Evolutionary conservation across 2,113 vertebrate genomes (phyloP), one percentile per base, ranked within the genome.

Genomic region (Pluvianellus socialis): DNA sequence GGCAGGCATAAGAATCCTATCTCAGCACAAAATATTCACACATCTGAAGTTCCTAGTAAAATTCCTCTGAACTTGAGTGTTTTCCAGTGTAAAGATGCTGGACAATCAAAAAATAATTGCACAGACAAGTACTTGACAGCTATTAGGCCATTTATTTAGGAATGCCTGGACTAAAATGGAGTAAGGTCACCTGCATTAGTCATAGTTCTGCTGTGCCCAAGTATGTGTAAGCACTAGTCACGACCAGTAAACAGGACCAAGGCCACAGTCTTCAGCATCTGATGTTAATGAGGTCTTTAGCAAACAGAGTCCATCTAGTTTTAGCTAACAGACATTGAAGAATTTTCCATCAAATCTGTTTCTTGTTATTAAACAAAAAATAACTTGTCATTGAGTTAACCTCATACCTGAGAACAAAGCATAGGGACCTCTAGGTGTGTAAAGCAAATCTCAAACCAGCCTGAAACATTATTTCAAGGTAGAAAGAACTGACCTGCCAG

Each of bases 101-200:
- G 81, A 74, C 47, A 87, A 59, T 6, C 23, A 74, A 45, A 65
- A 81, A 94, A 95, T 47, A 94, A 86, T 38, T 45, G 49, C 92
- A 75, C 49, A 61, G 73, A 91, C 73, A 84, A 92, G 17, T 58
- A 63, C 21, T 87, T 87, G 76, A 75, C 77, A 95, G 49, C 81
- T 94, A 52, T 91, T 50, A 88, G 79, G 85, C 59, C 83, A 76
- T 95, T 96, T 93, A 95, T 94, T 96, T 55, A 95, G 53, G 32
- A 95, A 73, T 30, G 26, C 77, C 80, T 81, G 63, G 58, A 76
- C 58, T 92, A 86, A 91, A 95, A 65, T 16, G 65, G 80, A 82
- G 21, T 42, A 72, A 71, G 81, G 62, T 83, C 79, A 96, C 58
- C 50, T 85, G 65, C 86, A 50, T 94, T 20, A 75, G 66, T 85